Evolutionary conservation across 2,797 vertebrate genomes (phyloP), one percentile per base, ranked within the genome.

Genomic region (Hippoglossus hippoglossus): DNA sequence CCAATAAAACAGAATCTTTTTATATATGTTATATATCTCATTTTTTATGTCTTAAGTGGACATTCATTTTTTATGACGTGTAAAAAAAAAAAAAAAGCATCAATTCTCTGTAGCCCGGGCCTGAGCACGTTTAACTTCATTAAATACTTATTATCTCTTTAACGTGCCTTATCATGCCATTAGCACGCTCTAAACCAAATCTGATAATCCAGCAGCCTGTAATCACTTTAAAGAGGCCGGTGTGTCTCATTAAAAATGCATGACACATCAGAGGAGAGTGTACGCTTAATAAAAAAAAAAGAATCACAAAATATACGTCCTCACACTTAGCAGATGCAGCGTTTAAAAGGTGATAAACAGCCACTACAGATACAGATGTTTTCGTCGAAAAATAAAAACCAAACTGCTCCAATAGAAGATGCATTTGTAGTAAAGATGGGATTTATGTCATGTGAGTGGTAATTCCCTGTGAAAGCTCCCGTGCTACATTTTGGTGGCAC

Each of bases 161-260:
- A 90, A 91, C 89, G 87, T 89, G 86, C 76, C 87, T 91, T 88
- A 85, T 87, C 87, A 75, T 54, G 55, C 82, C 82, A 88, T 92
- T 91, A 92, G 74, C 77, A 25, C 81, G 73, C 76, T 81, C 60
- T 82, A 75, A 88, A 88, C 77, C 74, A 84, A 87, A 90, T 90
- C 88, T 82, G 88, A 90, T 90, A 90, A 91, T 85, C 80, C 74
- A 55, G 77, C 57, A 25, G 86, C 60, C 56, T 28, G 80, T 87
- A 86, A 91, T 86, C 82, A 89, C 86, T 87, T 83, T 77, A 77
- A 86, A 84, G 74, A 71, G 83, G 59, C 39, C 9, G 28, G 73
- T 70, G 62, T 52, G 71, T 83, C 74, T 85, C 79, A 87, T 87
- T 83, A 84, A 82, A 89, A 84, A 81, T 71, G 53, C 72, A 86